Percentiles rank a stretch among this genome's conserved stretches.
These are phyloP conservation scores for Temnothorax unifasciatus DNA, from an alignment of 2,888 invertebrate species.

Conservation along the genomic window DNA sequence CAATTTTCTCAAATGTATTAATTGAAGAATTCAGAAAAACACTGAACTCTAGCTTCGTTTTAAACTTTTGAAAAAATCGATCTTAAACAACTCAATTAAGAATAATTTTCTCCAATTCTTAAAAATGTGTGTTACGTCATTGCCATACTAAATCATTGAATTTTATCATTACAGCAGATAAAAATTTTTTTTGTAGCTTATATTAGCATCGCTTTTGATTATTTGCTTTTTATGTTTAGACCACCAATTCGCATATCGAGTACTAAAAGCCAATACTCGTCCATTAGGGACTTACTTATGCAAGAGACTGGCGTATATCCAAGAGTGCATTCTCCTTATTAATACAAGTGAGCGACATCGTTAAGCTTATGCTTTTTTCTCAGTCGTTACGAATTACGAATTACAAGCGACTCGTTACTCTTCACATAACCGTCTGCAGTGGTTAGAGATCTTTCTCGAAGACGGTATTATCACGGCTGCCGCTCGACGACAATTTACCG, in stretches of 20 bases:
- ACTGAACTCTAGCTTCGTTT: background rate
- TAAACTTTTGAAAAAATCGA: background rate
- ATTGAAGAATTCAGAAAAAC: background rate
- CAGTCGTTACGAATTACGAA: constrained; percentile 38
- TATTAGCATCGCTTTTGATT: background rate
- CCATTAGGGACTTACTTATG: constrained; percentile 1
- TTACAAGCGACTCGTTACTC: constrained; percentile 41
- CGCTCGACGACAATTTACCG: constrained; percentile 34
- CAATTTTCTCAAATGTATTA: constrained; percentile 14
- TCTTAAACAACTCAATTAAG: background rate
- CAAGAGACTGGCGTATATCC: constrained; percentile 10
- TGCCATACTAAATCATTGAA: background rate
- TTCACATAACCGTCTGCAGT: constrained; percentile 14
- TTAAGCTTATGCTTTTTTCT: constrained; percentile 13
- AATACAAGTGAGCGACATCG: background rate
- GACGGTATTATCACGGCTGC: background rate
- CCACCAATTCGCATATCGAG: background rate
- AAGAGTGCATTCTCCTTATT: constrained; percentile 37
- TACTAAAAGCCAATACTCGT: constrained; percentile 5
- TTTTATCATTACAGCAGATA: background rate
- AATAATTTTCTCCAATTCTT: background rate
- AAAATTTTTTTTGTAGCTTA: background rate
- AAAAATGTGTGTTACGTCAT: background rate
- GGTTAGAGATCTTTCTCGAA: constrained; percentile 31
- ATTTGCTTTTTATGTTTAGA: background rate